Conservation (phyloP, 2,797 vertebrate genomes). For the Heteromormyrus szaboi region DNA sequence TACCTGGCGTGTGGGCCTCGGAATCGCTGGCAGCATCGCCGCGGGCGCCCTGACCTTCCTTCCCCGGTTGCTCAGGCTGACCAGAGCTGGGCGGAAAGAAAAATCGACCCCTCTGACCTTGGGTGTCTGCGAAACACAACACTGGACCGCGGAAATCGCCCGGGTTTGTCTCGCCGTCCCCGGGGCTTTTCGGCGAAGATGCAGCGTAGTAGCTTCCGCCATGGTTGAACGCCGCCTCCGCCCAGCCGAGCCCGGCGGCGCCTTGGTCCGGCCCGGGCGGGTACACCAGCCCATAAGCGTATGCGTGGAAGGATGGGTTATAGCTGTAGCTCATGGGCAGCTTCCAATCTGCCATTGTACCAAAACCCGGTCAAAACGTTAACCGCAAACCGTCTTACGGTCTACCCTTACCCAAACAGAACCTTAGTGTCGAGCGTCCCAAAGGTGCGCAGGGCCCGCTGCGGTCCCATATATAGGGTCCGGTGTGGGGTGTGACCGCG, state of each 20-base stretch:
- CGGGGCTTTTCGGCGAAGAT: conserved; percentile 31
- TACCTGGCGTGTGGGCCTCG: conserved; percentile 55
- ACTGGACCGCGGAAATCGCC: conserved; percentile 40
- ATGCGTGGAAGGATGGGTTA: conserved; percentile 55
- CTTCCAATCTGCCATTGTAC: conserved; percentile 63
- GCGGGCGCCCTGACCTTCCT: conserved; percentile 33
- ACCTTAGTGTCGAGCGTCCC: background rate
- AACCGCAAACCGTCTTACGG: background rate
- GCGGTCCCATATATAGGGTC: background rate
- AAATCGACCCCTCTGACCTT: conserved; percentile 35
- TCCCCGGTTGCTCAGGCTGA: background rate
- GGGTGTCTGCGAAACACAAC: conserved; percentile 35
- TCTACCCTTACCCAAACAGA: too few relatives aligned
- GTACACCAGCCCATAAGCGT: conserved; percentile 55
- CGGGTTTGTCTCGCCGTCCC: conserved; percentile 23
- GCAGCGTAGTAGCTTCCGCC: conserved; percentile 39
- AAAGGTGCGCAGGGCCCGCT: background rate
- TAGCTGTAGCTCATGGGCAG: conserved; percentile 56
- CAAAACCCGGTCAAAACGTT: background rate
- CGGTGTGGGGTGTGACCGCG: background rate
- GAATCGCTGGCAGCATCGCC: conserved; percentile 56
- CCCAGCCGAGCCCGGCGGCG: conserved; percentile 44
- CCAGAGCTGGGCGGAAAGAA: conserved; percentile 25
- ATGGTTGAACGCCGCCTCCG: conserved; percentile 40
- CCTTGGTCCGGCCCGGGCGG: conserved; percentile 46